Percentiles rank a stretch among this genome's conserved stretches.
phyloP scores from a whole-genome alignment of 2,113 vertebrate genomes.

The Grammomys surdaster region DNA sequence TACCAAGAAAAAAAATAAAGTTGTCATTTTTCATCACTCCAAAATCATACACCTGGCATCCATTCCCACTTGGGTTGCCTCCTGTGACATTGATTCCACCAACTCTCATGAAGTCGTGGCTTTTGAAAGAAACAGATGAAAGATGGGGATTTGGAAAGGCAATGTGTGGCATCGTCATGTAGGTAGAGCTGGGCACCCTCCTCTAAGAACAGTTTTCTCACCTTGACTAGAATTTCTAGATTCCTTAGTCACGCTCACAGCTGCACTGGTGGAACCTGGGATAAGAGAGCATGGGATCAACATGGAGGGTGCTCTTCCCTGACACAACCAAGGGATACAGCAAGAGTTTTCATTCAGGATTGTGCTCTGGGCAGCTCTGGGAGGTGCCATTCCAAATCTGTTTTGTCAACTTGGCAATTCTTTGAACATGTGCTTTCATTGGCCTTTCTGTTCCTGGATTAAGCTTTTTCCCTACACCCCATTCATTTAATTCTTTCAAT shows the following conservation, averaged over 20 bases:
- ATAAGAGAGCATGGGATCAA: background rate
- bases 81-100: background rate
- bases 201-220: background rate
- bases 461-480: background rate
- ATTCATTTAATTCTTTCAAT: background rate
- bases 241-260: background rate
- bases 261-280: background rate
- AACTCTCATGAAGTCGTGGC: background rate
- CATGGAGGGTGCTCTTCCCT: background rate
- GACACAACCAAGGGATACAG: background rate
- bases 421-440: background rate
- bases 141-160: background rate
- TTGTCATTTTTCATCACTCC: background rate
- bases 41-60: background rate
- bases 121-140: background rate
- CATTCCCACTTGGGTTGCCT: background rate
- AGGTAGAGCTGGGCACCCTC: background rate
- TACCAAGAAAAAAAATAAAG: background rate
- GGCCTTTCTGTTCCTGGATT: background rate
- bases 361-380: background rate
- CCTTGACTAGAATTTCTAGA: background rate
- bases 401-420: background rate
- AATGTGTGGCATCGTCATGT: rapidly evolving
- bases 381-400: background rate
- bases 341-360: background rate